Evolutionary conservation across 2,113 vertebrate genomes (phyloP).

Genomic region (Anarrhichthys ocellatus): DNA sequence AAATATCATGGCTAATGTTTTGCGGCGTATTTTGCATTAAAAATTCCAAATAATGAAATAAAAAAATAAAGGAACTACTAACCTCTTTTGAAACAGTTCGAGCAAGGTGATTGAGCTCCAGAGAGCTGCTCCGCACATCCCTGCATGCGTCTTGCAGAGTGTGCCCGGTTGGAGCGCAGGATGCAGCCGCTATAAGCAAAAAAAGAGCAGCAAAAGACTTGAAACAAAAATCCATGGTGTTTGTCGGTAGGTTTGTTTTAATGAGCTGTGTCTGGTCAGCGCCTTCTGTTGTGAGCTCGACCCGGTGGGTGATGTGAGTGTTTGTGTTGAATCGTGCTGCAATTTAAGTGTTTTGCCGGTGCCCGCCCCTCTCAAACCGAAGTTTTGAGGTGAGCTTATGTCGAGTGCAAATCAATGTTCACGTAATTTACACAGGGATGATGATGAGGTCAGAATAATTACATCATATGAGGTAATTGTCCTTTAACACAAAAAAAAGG

Average conservation of each 20-base stretch:
- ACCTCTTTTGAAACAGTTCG: slow-evolving; percentile 45
- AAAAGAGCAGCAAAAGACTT: background rate
- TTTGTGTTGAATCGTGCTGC: background rate
- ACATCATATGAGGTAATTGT: background rate
- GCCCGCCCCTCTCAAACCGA: no score
- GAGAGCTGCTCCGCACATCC: slow-evolving; percentile 5
- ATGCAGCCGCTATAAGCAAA: background rate
- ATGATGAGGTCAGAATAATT: background rate
- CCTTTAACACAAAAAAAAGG: background rate
- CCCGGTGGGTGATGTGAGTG: background rate
- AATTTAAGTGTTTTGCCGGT: background rate
- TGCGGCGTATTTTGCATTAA: background rate
- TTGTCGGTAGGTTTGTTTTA: fast-evolving
- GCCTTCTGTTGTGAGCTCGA: background rate
- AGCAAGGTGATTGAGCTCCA: slow-evolving; percentile 56
- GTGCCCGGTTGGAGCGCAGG: slow-evolving; percentile 38
- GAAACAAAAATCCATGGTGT: slow-evolving; percentile 40
- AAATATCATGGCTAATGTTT: background rate
- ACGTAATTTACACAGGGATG: background rate
- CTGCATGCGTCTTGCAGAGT: slow-evolving; percentile 2
- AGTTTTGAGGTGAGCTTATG: slow-evolving; percentile 28
- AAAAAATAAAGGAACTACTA: background rate
- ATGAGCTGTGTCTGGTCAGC: no score
- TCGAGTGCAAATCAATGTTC: background rate
- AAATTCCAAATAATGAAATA: background rate